These are phyloP conservation scores for Erebia palarica DNA, from an alignment of 2,888 invertebrate species.

Conservation along the genomic window DNA sequence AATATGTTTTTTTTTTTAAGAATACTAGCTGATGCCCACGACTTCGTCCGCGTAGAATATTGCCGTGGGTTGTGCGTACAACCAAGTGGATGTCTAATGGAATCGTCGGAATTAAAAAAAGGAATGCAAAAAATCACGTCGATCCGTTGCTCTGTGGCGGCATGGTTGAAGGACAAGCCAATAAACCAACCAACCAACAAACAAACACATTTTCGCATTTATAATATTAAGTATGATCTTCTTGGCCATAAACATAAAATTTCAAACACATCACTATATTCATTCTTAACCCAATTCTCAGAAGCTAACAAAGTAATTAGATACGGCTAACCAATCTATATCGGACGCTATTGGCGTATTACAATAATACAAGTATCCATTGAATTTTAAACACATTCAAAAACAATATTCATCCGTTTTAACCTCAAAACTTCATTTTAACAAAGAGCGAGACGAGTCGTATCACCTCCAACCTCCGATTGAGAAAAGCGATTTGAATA, in stretches of 20 bases:
- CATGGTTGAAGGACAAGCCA: too few relatives aligned
- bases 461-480: slow-evolving; percentile 79
- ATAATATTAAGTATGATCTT: too few relatives aligned
- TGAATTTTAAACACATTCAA: slow-evolving; percentile 55
- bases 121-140: too few relatives aligned
- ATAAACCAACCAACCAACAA: too few relatives aligned
- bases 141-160: too few relatives aligned
- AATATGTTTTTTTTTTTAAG: too few relatives aligned
- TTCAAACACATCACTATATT: background rate
- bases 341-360: slow-evolving; percentile 55
- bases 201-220: too few relatives aligned
- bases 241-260: background rate
- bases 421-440: slow-evolving; percentile 65
- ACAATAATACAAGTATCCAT: slow-evolving; percentile 47
- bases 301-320: slow-evolving; percentile 56
- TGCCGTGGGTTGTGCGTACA: too few relatives aligned
- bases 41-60: too few relatives aligned
- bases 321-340: slow-evolving; percentile 51
- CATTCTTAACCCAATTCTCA: slow-evolving; percentile 27
- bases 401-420: slow-evolving; percentile 58
- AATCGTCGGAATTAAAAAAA: too few relatives aligned
- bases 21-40: too few relatives aligned
- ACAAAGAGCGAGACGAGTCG: slow-evolving; percentile 66
- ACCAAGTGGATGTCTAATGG: too few relatives aligned
- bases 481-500: slow-evolving; percentile 81